These are phyloP conservation scores for Probosciger aterrimus DNA, from an alignment of 2,113 vertebrate species.

Conservation along the genomic window DNA sequence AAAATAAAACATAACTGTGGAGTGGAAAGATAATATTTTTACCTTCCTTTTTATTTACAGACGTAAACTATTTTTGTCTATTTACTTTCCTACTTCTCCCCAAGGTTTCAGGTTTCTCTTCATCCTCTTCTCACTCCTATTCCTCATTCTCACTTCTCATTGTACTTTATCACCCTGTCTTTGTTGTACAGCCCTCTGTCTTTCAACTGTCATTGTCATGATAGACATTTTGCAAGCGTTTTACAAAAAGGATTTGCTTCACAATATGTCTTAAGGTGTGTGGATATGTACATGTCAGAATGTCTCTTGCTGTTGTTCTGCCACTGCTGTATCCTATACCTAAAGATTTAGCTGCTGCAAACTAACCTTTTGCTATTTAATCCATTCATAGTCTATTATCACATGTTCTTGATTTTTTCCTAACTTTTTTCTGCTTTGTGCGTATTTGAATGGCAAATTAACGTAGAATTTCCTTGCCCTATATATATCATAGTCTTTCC, in stretches of 20 bases:
- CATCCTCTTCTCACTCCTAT: not conserved
- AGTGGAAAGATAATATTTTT: not conserved
- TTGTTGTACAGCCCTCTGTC: not conserved
- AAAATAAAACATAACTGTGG: not conserved
- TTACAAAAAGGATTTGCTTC: conserved; percentile 16
- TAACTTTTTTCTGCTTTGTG: not conserved
- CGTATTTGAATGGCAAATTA: not conserved
- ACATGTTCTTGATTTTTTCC: not conserved
- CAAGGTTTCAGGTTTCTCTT: not conserved
- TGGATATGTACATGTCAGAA: conserved; percentile 22
- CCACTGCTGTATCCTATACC: not conserved
- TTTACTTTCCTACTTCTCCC: not conserved
- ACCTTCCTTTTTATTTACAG: not conserved
- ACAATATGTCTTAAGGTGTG: conserved; percentile 1
- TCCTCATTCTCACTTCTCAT: not conserved
- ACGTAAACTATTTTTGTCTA: not conserved
- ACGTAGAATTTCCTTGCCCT: not conserved
- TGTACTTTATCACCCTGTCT: not conserved
- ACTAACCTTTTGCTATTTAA: not conserved
- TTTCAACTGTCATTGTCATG: conserved; percentile 31
- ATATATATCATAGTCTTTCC: not conserved
- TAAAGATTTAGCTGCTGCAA: not conserved
- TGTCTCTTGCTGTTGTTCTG: conserved; percentile 11
- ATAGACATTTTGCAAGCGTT: conserved; percentile 28
- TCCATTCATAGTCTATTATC: not conserved